Conservation (phyloP, 2,113 vertebrate species). For the Mesembrinibis cayennensis region DNA sequence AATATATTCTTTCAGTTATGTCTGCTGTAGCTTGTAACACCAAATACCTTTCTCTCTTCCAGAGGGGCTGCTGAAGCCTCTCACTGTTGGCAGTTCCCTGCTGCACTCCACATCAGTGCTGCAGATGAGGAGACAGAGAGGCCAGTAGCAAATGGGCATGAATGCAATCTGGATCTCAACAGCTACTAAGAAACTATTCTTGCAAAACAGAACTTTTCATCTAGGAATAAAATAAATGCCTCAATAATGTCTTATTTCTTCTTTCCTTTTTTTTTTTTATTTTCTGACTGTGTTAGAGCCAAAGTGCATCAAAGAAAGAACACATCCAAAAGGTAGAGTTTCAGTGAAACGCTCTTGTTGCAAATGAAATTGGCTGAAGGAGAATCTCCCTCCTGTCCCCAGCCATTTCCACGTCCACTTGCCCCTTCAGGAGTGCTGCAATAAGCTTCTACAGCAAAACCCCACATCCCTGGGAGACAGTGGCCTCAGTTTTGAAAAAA, state of each 20-base stretch:
- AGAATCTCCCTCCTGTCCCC: not conserved
- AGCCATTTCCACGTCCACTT: not conserved
- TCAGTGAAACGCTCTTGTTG: not conserved
- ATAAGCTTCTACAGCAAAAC: not conserved
- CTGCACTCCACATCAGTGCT: fast-evolving
- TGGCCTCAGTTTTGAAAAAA: fast-evolving
- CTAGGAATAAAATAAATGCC: not conserved
- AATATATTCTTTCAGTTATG: fast-evolving
- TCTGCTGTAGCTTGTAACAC: not conserved
- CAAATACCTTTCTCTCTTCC: fast-evolving
- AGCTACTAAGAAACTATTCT: not conserved
- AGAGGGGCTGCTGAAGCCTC: not conserved
- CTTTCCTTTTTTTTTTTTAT: too few relatives aligned
- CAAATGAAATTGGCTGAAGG: not conserved
- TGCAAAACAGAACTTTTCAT: not conserved
- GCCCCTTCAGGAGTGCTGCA: not conserved
- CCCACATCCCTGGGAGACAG: not conserved
- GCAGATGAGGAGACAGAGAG: not conserved
- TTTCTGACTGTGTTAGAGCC: not conserved
- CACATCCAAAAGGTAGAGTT: not conserved
- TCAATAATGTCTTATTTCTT: not conserved
- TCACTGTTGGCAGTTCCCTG: not conserved
- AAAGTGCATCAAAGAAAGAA: not conserved
- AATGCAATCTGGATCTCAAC: too few relatives aligned
- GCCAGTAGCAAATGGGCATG: fast-evolving